Conservation (phyloP, 2,797 vertebrate genomes). For the Malurus splendens region DNA sequence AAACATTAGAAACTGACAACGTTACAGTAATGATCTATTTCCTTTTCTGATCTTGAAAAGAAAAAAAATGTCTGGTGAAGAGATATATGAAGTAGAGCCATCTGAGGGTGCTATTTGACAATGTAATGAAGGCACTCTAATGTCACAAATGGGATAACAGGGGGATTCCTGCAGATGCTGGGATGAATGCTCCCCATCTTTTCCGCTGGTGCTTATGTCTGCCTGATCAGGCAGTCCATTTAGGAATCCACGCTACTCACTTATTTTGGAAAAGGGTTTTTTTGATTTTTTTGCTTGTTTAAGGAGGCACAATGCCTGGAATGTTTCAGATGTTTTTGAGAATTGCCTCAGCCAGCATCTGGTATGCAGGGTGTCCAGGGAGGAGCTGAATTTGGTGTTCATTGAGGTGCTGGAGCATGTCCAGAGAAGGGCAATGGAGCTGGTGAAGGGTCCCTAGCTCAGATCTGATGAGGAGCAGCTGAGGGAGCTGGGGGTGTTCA, state of each 20-base stretch:
- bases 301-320: neutral
- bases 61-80: neutral
- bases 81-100: neutral
- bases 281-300: neutral
- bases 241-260: neutral
- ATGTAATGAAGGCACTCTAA: neutral
- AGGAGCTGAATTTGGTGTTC: neutral
- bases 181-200: neutral
- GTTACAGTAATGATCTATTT: neutral
- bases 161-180: neutral
- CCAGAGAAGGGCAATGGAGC: neutral
- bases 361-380: neutral
- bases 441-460: neutral
- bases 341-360: neutral
- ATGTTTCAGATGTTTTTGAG: conserved; percentile 6
- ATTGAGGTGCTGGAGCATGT: neutral
- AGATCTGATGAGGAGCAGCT: neutral
- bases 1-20: neutral
- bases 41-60: neutral
- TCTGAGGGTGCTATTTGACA: conserved; percentile 54
- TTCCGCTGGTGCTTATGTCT: neutral
- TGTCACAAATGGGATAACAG: neutral
- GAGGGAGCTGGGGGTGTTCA: neutral
- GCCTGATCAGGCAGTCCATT: neutral
- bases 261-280: neutral